Evolutionary conservation across 2,797 vertebrate genomes (phyloP).

Genomic region (Crax fasciolata): DNA sequence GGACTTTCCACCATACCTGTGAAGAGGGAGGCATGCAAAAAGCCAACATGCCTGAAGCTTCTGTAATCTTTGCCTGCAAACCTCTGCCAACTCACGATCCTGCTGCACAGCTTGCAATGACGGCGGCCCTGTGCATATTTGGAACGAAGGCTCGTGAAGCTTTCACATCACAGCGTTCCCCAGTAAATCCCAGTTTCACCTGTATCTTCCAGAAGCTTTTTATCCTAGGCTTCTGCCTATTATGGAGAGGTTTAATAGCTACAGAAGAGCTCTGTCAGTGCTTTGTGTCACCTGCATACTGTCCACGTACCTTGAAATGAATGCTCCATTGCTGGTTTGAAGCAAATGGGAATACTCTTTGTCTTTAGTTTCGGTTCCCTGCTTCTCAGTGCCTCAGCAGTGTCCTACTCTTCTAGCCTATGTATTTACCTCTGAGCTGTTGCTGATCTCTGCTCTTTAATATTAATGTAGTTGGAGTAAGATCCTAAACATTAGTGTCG

Average conservation of each 20-base stretch:
- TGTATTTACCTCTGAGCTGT: background rate
- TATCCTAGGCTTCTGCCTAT: background rate
- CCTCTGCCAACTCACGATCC: background rate
- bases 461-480: background rate
- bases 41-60: background rate
- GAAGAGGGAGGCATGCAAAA: background rate
- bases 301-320: background rate
- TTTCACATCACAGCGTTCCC: background rate
- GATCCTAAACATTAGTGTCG: background rate
- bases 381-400: background rate
- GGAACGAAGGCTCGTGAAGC: background rate
- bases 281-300: background rate
- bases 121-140: rapidly evolving
- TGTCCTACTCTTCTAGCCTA: background rate
- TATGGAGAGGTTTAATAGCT: background rate
- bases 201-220: background rate
- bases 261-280: background rate
- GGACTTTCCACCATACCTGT: background rate
- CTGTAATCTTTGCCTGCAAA: background rate
- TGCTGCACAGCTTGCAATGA: rapidly evolving
- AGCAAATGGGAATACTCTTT: background rate
- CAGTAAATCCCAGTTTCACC: background rate
- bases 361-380: background rate
- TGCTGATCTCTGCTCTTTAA: background rate
- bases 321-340: background rate